These are phyloP conservation scores for Eilema caniola DNA, from an alignment of 2,888 invertebrate species.

Conservation along the genomic window DNA sequence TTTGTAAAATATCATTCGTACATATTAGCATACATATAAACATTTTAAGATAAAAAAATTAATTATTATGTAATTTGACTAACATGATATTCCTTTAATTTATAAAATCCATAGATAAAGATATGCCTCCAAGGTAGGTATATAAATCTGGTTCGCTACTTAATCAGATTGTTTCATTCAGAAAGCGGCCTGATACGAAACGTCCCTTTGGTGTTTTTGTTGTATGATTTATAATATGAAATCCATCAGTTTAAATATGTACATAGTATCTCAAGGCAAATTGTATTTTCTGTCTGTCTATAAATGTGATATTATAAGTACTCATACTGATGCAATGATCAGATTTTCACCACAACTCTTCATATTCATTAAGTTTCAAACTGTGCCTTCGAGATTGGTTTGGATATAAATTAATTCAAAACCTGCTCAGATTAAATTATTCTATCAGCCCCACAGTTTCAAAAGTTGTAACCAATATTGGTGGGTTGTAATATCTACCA, in stretches of 20 bases:
- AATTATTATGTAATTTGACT: too few species aligned
- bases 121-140: too few species aligned
- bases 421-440: slow-evolving; percentile 35
- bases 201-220: too few species aligned
- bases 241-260: too few species aligned
- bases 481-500: slow-evolving; percentile 13
- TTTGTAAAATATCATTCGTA: neutral
- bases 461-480: slow-evolving; percentile 19
- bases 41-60: too few species aligned
- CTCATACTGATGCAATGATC: neutral
- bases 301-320: neutral
- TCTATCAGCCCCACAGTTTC: slow-evolving; percentile 33
- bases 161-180: too few species aligned
- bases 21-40: neutral
- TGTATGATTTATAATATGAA: too few species aligned
- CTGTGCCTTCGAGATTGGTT: slow-evolving; percentile 11
- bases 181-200: too few species aligned
- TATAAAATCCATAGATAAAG: too few species aligned
- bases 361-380: slow-evolving; percentile 3
- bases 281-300: neutral
- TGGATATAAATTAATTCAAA: slow-evolving; percentile 35
- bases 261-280: too few species aligned
- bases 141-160: neutral
- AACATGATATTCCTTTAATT: too few species aligned
- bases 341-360: slow-evolving; percentile 1